Conservation (phyloP, 2,888 invertebrate genomes). For the Chesias legatella region DNA sequence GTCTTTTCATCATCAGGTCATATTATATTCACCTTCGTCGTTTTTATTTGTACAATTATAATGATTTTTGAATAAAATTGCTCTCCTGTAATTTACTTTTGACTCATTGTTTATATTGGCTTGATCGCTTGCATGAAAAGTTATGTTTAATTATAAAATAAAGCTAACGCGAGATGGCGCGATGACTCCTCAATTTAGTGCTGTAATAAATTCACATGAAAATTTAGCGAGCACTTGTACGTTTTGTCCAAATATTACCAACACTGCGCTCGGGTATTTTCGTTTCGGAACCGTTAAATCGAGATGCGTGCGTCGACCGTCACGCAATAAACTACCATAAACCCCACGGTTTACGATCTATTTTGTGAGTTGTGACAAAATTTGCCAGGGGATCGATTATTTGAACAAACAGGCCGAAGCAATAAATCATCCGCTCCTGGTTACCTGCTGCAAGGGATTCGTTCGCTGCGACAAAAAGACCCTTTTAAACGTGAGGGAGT, state of each 20-base stretch:
- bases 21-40: neutral
- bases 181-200: conserved; percentile 51
- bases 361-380: conserved; percentile 37
- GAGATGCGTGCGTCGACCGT: conserved; percentile 45
- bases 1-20: neutral
- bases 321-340: conserved; percentile 38
- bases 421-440: conserved; percentile 76
- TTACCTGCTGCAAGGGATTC: conserved; percentile 75
- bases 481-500: conserved; percentile 67
- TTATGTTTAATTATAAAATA: conserved; percentile 36
- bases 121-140: conserved; percentile 15
- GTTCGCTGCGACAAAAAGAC: conserved; percentile 60
- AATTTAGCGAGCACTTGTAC: conserved; percentile 55
- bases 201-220: conserved; percentile 56
- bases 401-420: conserved; percentile 73
- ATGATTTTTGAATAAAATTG: conserved; percentile 1
- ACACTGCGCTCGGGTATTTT: conserved; percentile 58
- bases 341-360: conserved; percentile 30
- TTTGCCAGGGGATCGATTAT: conserved; percentile 69
- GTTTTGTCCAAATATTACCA: conserved; percentile 65
- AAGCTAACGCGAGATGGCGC: conserved; percentile 35
- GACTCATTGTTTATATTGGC: conserved; percentile 21
- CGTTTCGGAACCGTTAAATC: conserved; percentile 63
- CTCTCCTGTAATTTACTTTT: conserved; percentile 11
- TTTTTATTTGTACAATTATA: neutral